A percentile compares a stretch with the other conserved stretches of the same genome.
Evolutionary conservation across 1,140 invertebrate species (phyloP).

Genomic region (Pseudachorutes palmiensis): DNA sequence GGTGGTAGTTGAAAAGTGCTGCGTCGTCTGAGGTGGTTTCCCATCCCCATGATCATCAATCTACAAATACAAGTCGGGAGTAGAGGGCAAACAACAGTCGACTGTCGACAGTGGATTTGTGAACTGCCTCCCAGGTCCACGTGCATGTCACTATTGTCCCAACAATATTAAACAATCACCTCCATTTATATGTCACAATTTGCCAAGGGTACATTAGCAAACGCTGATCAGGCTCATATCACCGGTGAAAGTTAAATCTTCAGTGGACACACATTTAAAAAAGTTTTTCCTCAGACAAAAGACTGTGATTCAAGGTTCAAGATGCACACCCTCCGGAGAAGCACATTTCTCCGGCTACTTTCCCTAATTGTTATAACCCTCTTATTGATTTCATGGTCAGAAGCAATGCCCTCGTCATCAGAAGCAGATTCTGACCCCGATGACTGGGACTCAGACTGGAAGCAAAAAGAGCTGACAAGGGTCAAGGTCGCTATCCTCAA

Average conservation of each 20-base stretch:
- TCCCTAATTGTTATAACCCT: background rate
- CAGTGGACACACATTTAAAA: no score
- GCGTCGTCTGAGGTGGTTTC: background rate
- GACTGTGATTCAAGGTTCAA: no score
- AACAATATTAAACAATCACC: background rate
- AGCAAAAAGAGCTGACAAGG: background rate
- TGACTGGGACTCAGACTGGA: background rate
- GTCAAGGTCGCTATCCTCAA: background rate
- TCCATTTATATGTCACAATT: background rate
- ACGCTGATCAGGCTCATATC: background rate
- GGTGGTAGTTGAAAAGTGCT: background rate
- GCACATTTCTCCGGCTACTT: no score
- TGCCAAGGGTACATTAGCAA: background rate
- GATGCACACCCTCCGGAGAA: no score
- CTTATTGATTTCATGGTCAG: no score
- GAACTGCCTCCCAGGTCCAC: no score
- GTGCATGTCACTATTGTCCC: slow-evolving; percentile 3
- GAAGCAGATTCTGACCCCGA: background rate
- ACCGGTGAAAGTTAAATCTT: no score
- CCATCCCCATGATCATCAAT: background rate
- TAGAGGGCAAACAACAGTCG: background rate
- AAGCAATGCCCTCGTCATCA: background rate
- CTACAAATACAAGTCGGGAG: background rate
- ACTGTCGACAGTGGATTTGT: no score
- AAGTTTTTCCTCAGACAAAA: no score